phyloP scores from a whole-genome alignment of 2,888 invertebrate genomes.

The Calephelis perditalis region DNA sequence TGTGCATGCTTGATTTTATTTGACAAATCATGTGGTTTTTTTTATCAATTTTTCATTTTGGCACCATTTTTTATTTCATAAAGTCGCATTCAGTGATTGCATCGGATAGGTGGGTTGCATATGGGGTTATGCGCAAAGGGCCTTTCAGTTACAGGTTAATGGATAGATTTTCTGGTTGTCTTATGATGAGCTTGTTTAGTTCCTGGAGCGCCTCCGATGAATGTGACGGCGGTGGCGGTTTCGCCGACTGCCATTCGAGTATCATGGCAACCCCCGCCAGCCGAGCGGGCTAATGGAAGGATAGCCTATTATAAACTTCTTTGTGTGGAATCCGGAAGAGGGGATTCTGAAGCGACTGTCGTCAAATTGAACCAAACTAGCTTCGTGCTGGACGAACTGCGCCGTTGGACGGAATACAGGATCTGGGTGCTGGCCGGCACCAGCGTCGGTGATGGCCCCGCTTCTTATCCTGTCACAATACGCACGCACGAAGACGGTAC shows the following conservation, averaged over 20 bases:
- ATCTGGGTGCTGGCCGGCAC: slow-evolving; percentile 98
- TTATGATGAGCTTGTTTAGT: slow-evolving; percentile 81
- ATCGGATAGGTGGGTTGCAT: slow-evolving; percentile 45
- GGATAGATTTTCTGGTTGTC: slow-evolving; percentile 31
- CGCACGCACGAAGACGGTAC: slow-evolving; percentile 99
- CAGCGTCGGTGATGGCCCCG: slow-evolving; percentile 96
- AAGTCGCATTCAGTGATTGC: slow-evolving; percentile 77
- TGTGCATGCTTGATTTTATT: slow-evolving; percentile 61
- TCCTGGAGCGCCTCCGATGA: slow-evolving; percentile 97
- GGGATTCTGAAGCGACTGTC: slow-evolving; percentile 90
- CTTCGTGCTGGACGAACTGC: slow-evolving; percentile 92
- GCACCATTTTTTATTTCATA: slow-evolving; percentile 38
- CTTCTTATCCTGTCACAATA: slow-evolving; percentile 93
- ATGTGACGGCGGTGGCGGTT: slow-evolving; percentile 92
- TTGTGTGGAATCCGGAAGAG: slow-evolving; percentile 90
- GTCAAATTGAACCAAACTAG: slow-evolving; percentile 88
- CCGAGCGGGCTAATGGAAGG: slow-evolving; percentile 93
- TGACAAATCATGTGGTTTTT: slow-evolving; percentile 45
- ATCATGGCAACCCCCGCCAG: slow-evolving; percentile 95
- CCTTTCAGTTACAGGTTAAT: slow-evolving; percentile 53
- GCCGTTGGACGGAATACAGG: slow-evolving; percentile 97
- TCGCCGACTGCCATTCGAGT: slow-evolving; percentile 94
- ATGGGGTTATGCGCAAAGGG: slow-evolving; percentile 27
- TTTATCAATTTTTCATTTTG: slow-evolving; percentile 36
- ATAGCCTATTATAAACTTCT: slow-evolving; percentile 97